These are phyloP conservation scores for Tylochromis polylepis DNA, from an alignment of 2,113 vertebrate genomes.

Conservation along the genomic window DNA sequence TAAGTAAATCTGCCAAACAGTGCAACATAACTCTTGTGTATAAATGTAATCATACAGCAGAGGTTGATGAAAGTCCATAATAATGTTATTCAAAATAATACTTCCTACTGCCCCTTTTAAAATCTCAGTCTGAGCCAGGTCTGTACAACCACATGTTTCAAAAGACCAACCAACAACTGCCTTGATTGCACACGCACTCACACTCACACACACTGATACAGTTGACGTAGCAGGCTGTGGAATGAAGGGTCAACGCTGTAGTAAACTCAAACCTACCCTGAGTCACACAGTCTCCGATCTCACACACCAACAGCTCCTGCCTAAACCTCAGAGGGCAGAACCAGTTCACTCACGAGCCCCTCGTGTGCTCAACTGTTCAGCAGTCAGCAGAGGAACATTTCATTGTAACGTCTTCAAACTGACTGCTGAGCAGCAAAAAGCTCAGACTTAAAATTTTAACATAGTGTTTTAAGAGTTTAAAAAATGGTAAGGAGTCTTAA, in stretches of 20 bases:
- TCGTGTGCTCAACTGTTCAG: background rate
- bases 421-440: background rate
- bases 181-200: background rate
- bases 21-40: background rate
- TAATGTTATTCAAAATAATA: background rate
- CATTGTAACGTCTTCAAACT: background rate
- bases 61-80: background rate
- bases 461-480: background rate
- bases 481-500: background rate
- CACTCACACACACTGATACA: background rate
- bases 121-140: background rate
- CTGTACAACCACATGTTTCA: background rate
- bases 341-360: background rate
- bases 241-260: slow-evolving; percentile 5
- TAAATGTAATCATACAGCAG: background rate
- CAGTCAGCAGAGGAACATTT: background rate
- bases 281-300: background rate
- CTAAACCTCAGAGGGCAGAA: background rate
- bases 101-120: background rate
- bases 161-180: background rate
- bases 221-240: background rate
- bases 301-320: background rate
- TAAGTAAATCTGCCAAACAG: background rate
- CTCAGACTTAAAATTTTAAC: background rate
- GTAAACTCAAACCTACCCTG: slow-evolving; percentile 7